These are phyloP conservation scores for Syngnathus rostellatus DNA, from an alignment of 2,797 vertebrate genomes.

Conservation along the genomic window DNA sequence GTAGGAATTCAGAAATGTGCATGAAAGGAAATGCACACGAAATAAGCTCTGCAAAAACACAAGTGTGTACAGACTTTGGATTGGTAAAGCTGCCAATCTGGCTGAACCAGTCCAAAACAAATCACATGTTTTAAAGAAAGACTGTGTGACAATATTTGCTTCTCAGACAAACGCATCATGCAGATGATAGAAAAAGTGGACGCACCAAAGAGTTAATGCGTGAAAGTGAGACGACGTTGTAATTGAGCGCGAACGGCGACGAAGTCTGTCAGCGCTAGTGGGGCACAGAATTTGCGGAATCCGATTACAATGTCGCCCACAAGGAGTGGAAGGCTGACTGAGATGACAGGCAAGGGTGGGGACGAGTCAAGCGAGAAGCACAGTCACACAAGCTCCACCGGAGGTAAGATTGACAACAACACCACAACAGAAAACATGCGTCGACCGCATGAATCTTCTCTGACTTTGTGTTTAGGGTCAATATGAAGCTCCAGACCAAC, in stretches of 20 bases:
- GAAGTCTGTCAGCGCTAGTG: slow-evolving; percentile 24
- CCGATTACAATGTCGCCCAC: slow-evolving; percentile 22
- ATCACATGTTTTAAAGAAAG: slow-evolving; percentile 4
- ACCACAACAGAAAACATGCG: neutral
- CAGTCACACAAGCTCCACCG: slow-evolving; percentile 4
- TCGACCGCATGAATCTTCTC: neutral
- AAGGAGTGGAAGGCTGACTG: slow-evolving; percentile 43
- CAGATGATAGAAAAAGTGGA: neutral
- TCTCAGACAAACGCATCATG: neutral
- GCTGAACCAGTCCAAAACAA: slow-evolving; percentile 39
- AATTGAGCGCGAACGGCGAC: neutral
- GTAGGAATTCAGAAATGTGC: neutral
- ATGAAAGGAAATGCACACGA: neutral
- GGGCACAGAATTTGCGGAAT: slow-evolving; percentile 41
- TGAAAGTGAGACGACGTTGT: neutral
- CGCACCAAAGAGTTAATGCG: too few relatives aligned
- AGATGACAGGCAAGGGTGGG: slow-evolving; percentile 32
- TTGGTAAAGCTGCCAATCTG: slow-evolving; percentile 42
- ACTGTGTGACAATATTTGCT: neutral
- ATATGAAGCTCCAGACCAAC: neutral
- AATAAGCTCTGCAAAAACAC: neutral
- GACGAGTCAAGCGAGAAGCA: slow-evolving; percentile 5
- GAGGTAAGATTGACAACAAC: slow-evolving; percentile 32
- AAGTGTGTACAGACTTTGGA: neutral
- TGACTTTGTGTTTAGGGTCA: slow-evolving; percentile 8